Base-by-base conservation (phyloP, 2,797 vertebrate genomes). In the Anabas testudineus region DNA sequence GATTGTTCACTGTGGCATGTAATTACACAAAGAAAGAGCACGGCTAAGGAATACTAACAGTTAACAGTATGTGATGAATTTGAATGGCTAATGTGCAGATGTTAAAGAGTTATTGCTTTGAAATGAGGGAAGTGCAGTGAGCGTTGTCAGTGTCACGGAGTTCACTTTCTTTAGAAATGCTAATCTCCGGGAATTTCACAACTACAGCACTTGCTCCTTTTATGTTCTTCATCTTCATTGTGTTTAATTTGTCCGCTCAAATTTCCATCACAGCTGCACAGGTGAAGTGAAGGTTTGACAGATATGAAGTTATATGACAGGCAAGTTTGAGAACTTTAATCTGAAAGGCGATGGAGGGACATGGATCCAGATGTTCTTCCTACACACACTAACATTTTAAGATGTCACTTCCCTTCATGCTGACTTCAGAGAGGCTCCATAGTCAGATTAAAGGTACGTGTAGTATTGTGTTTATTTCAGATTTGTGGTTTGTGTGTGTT, bases 21-120 rank as follows among this genome's bases (percentile, higher is more conserved):
- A 75, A 75, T 82, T 46, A 77, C 53, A 43, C 10, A 15, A 60
- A 30, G 13, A 64, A 43, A 14, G 24, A 69, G 53, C 1, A 5
- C 24, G 13, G 58, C 26, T 19, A 24, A 8, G 43, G 77, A 71
- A 60, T 36, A 47, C 15, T 9, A 30, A 78, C 34, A 22, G 5
- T 7, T 15, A 3, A 51, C 16, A n/a, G 19, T n/a, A 41, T 46
- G 34, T 0, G 0, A 28, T 19, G 26, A 18, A 60, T 71, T 4
- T 61, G 62, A 19, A 59, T 14, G 10, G 26, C 22, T 46, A 14
- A 47, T 16, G 36, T 37, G 21, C 22, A 21, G 55, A 19, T 16
- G 19, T 1, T 9, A 22, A 45, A 8, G 4, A 14, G 14, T 28
- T 37, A 34, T 55, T 21, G 0, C 49, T 56, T 3, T 16, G 34